A percentile compares a stretch with the other conserved stretches of the same genome.
These are phyloP conservation scores for Mactromeris polynyma DNA, from an alignment of 2,888 invertebrate genomes.

Conservation along the genomic window DNA sequence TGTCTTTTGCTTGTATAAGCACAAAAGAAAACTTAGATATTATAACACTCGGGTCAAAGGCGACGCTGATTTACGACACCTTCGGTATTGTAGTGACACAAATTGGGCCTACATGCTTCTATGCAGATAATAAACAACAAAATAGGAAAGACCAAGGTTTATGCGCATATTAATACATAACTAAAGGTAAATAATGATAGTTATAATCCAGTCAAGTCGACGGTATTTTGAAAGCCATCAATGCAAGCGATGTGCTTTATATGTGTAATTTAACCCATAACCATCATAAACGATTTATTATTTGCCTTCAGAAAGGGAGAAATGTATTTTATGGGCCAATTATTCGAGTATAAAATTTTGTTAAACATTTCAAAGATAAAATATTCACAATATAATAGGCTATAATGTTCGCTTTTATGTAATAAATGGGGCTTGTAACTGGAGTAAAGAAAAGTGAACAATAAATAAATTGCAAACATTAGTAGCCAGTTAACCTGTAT, in stretches of 20 bases:
- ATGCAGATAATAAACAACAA: background rate
- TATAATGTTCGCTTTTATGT: background rate
- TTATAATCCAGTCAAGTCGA: background rate
- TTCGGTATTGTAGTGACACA: slow-evolving; percentile 41
- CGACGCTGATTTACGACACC: slow-evolving; percentile 59
- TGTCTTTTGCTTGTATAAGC: slow-evolving; percentile 21
- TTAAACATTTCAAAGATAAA: slow-evolving; percentile 10
- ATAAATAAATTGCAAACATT: background rate
- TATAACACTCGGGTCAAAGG: slow-evolving; percentile 43
- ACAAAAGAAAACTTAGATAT: slow-evolving; percentile 31
- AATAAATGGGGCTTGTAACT: slow-evolving; percentile 9
- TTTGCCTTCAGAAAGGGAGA: background rate
- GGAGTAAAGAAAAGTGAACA: background rate
- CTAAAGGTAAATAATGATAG: slow-evolving; percentile 19
- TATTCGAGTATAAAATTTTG: slow-evolving; percentile 40
- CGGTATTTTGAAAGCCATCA: background rate
- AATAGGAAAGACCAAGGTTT: background rate
- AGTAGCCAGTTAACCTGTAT: background rate
- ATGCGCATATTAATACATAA: background rate
- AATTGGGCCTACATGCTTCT: slow-evolving; percentile 23
- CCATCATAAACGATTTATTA: slow-evolving; percentile 19
- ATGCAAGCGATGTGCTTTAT: slow-evolving; percentile 20
- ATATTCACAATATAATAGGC: slow-evolving; percentile 5
- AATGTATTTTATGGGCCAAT: slow-evolving; percentile 28
- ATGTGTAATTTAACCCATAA: slow-evolving; percentile 12